These are phyloP conservation scores for Sparidentex hasta DNA, from an alignment of 2,797 vertebrate genomes.

Conservation along the genomic window DNA sequence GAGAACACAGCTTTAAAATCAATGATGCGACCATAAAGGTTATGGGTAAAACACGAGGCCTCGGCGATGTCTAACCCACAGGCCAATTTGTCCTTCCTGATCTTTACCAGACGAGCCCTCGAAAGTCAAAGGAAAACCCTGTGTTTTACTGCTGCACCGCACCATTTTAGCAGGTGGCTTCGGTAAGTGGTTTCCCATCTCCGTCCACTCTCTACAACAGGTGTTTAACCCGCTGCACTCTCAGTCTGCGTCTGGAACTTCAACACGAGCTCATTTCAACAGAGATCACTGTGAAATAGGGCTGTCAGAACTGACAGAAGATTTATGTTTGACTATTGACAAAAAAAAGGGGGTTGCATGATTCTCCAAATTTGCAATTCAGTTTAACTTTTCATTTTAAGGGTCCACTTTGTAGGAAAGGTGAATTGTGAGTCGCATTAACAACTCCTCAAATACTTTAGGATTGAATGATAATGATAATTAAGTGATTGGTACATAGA, in stretches of 20 bases:
- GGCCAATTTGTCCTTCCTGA: constrained; percentile 32
- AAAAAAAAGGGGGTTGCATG: too few species aligned
- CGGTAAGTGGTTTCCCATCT: constrained; percentile 67
- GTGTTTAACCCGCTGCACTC: constrained; percentile 50
- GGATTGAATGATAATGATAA: too few species aligned
- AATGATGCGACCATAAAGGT: constrained; percentile 3
- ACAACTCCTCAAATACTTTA: too few species aligned
- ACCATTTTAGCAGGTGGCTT: constrained; percentile 57
- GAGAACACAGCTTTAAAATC: background rate
- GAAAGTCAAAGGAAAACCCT: constrained; percentile 32
- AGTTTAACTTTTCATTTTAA: too few species aligned
- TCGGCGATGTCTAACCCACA: constrained; percentile 8
- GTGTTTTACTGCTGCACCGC: constrained; percentile 52
- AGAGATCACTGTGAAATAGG: background rate
- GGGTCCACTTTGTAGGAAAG: too few species aligned
- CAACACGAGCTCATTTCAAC: constrained; percentile 4
- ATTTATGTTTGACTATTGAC: too few species aligned
- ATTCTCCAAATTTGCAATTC: too few species aligned
- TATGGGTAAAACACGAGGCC: constrained; percentile 11
- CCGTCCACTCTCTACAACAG: constrained; percentile 53
- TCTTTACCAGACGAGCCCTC: constrained; percentile 42
- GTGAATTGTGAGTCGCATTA: too few species aligned
- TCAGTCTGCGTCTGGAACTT: constrained; percentile 26
- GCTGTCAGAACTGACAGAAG: too few species aligned
- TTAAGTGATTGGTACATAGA: too few species aligned